Percentiles rank a stretch among this genome's conserved stretches.
Conservation (phyloP, 2,797 vertebrate species). For the Pseudotriccus pelzelni region DNA sequence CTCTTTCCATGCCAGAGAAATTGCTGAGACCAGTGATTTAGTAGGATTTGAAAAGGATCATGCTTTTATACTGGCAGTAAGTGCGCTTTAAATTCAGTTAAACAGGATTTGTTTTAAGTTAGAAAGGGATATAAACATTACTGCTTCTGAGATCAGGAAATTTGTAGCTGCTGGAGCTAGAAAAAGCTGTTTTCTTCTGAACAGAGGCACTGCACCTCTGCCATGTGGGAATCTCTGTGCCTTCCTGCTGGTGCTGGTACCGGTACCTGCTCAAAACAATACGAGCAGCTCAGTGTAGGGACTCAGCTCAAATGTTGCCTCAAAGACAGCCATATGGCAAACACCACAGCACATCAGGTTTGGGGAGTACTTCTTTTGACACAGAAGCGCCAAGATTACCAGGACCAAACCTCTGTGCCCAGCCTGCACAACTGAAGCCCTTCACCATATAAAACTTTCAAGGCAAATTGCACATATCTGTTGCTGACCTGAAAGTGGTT, state of each 20-base stretch:
- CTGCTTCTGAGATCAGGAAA: not conserved
- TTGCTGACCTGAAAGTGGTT: not conserved
- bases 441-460: not conserved
- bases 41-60: slow-evolving; percentile 39
- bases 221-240: not conserved
- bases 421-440: not conserved
- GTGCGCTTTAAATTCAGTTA: slow-evolving; percentile 34
- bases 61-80: not conserved
- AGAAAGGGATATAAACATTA: slow-evolving; percentile 1
- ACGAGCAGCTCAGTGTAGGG: not conserved
- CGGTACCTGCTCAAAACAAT: not conserved
- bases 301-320: not conserved
- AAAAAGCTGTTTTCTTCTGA: not conserved
- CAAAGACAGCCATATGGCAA: not conserved
- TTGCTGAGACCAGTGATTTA: slow-evolving; percentile 6
- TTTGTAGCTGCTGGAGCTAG: not conserved
- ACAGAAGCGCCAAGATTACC: not conserved
- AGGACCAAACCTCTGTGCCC: not conserved
- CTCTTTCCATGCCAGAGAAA: not conserved
- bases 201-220: fast-evolving
- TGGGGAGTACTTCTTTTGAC: not conserved
- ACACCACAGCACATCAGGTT: not conserved
- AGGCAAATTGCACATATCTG: not conserved
- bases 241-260: not conserved
- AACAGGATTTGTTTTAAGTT: slow-evolving; percentile 36